These are phyloP conservation scores for Mirza zaza DNA, from an alignment of 2,113 vertebrate species.

Conservation along the genomic window DNA sequence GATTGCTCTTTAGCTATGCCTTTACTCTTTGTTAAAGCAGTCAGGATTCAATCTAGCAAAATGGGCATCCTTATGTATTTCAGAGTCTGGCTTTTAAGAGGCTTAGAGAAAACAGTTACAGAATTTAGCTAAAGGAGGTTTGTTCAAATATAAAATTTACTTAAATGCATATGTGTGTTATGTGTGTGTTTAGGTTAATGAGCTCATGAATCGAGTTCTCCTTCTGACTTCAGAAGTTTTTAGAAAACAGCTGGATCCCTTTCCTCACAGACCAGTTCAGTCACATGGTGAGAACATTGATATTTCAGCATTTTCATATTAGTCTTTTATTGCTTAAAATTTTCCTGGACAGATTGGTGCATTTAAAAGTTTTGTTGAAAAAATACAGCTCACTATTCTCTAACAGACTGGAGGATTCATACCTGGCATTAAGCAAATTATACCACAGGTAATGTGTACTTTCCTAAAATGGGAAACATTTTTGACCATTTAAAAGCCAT, in stretches of 20 bases:
- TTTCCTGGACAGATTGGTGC: not conserved
- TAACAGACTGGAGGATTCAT: not conserved
- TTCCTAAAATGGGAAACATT: not conserved
- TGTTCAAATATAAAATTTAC: not conserved
- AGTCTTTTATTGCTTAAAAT: conserved; percentile 46
- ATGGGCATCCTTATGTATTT: not conserved
- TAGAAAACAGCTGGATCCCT: conserved; percentile 90
- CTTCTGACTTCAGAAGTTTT: conserved; percentile 90
- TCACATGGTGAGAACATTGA: conserved; percentile 89
- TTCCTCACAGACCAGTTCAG: conserved; percentile 89
- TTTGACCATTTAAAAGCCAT: not conserved
- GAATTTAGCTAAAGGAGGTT: not conserved
- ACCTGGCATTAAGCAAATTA: not conserved
- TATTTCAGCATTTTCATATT: conserved; percentile 29
- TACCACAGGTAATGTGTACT: not conserved
- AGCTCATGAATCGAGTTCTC: conserved; percentile 90
- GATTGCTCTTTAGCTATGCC: not conserved
- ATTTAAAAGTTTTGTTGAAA: conserved; percentile 22
- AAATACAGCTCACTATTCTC: not conserved
- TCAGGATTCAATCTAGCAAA: not conserved
- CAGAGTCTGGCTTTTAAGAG: not conserved
- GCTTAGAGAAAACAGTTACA: not conserved
- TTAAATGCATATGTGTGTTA: conserved; percentile 30
- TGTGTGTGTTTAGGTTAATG: conserved; percentile 87
- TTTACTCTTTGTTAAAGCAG: not conserved